Base-by-base conservation (phyloP, 1,140 invertebrate genomes). In the Daktulosphaira vitifoliae region DNA sequence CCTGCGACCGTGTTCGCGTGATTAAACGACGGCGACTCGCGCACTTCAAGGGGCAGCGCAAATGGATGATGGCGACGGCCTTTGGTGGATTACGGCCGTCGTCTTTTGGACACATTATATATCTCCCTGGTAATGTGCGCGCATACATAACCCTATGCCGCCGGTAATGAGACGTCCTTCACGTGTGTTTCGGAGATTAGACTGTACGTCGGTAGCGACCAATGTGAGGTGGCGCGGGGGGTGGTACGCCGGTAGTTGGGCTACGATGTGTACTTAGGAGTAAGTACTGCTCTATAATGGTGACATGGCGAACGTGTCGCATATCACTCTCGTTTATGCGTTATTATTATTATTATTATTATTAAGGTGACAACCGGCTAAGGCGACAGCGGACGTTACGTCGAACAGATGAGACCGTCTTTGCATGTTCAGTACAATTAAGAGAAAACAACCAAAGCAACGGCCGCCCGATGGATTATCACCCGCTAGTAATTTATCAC, bases 101-200 rank as follows among this genome's bases (percentile, higher is more conserved):
- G 54, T 59, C 39, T 59, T 59, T 46, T 46, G 54, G 54, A 59
- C 54, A 46, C 39, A 11, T 59, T 46, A 46, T 56, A 56, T 39
- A 46, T 46, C 54, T 59, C 29, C 23, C 54, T 59, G 16, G 11
- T 33, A 33, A 5, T 6, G 5, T 6, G 13, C 9, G 44, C 20
- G 25, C 23, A 16, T 16, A 16, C 26, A 46, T 44, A 39, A 22
- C 26, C 54, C 54, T 46, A 26, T 16, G n/a, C 23, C 16, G 37
- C n/a, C 54, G 42, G 54, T 48, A 59, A 59, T 59, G 54, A 59
- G 54, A 59, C 42, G 54, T 59, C 54, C 39, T 29, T 59, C 42
- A 18, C 42, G 20, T 37, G 20, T 15, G 25, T 18, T 22, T 13
- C 20, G n/a, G n/a, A 16, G 3, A 42, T 11, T 50, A 16, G 13